Percentiles rank a stretch among this genome's conserved stretches.
phyloP scores from a whole-genome alignment of 2,797 vertebrate genomes.

The Amphiprion clarkii region DNA sequence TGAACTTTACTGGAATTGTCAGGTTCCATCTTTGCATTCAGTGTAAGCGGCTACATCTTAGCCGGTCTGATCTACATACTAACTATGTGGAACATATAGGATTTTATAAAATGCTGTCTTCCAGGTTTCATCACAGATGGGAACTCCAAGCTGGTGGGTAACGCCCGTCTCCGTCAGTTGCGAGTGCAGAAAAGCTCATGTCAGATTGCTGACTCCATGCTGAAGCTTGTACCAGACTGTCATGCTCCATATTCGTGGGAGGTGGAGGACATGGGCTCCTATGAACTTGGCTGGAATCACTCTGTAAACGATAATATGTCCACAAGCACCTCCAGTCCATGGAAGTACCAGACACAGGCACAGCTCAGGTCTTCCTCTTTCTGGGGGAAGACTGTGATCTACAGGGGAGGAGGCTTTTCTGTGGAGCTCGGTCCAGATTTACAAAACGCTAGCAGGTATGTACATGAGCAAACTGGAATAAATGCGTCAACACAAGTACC shows the following conservation, averaged over 20 bases:
- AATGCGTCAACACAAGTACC: not conserved
- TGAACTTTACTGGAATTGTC: not conserved
- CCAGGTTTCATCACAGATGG: constrained; percentile 97
- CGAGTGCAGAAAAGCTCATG: constrained; percentile 88
- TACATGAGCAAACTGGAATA: constrained; percentile 35
- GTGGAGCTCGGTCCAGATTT: constrained; percentile 87
- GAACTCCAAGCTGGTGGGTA: constrained; percentile 93
- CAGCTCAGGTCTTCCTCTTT: constrained; percentile 79
- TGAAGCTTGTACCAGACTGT: constrained; percentile 78
- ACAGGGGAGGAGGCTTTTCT: constrained; percentile 91
- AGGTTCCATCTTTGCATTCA: not conserved
- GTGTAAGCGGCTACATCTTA: not conserved
- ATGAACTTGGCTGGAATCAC: constrained; percentile 87
- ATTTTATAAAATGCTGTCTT: not conserved
- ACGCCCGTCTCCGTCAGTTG: constrained; percentile 91
- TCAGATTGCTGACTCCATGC: constrained; percentile 73
- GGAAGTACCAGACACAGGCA: constrained; percentile 90
- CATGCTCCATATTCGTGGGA: constrained; percentile 87
- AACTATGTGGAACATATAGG: no score
- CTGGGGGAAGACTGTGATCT: constrained; percentile 89
- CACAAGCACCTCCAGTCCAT: constrained; percentile 71
- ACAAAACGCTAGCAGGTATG: constrained; percentile 89
- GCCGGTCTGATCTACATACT: no score
- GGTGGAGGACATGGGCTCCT: constrained; percentile 87
- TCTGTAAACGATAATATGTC: constrained; percentile 64